phyloP scores from a whole-genome alignment of 1,140 invertebrate species.

The Euwallacea similis region DNA sequence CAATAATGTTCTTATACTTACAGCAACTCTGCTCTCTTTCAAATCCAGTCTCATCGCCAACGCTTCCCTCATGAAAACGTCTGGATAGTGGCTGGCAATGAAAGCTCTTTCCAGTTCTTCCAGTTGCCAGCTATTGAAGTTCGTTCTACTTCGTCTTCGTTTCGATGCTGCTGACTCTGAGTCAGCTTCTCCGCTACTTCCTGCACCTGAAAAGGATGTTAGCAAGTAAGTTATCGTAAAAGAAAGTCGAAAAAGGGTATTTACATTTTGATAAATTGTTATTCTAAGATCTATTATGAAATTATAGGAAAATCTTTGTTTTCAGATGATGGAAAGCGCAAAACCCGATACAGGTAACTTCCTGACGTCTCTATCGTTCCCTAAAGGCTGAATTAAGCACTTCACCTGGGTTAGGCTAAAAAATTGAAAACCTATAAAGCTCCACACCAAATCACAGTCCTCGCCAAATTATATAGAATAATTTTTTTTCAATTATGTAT shows the following conservation, averaged over 20 bases:
- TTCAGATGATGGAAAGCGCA: too few relatives aligned
- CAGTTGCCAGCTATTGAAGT: conserved; percentile 99
- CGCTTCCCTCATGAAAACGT: conserved; percentile 97
- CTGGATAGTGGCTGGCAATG: conserved; percentile 95
- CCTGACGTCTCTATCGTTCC: too few relatives aligned
- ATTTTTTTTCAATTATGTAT: too few relatives aligned
- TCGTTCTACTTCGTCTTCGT: conserved; percentile 89
- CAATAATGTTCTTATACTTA: conserved; percentile 62
- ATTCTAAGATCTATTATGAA: too few relatives aligned
- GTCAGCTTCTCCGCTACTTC: conserved; percentile 63
- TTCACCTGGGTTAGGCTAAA: background rate
- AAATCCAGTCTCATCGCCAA: conserved; percentile 93
- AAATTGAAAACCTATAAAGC: background rate
- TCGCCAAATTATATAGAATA: too few relatives aligned
- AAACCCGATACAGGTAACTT: too few relatives aligned
- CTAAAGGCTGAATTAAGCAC: too few relatives aligned
- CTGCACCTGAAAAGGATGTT: conserved; percentile 45
- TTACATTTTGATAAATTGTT: too few relatives aligned
- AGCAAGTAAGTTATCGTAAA: background rate
- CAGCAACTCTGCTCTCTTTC: conserved; percentile 97
- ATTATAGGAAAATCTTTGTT: too few relatives aligned
- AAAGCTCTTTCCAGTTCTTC: conserved; percentile 98
- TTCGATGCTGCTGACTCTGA: conserved; percentile 70
- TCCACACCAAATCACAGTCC: too few relatives aligned
- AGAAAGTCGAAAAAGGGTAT: too few relatives aligned